Evolutionary conservation across 2,888 invertebrate species (phyloP).

Genomic region (Phortica okadai): DNA sequence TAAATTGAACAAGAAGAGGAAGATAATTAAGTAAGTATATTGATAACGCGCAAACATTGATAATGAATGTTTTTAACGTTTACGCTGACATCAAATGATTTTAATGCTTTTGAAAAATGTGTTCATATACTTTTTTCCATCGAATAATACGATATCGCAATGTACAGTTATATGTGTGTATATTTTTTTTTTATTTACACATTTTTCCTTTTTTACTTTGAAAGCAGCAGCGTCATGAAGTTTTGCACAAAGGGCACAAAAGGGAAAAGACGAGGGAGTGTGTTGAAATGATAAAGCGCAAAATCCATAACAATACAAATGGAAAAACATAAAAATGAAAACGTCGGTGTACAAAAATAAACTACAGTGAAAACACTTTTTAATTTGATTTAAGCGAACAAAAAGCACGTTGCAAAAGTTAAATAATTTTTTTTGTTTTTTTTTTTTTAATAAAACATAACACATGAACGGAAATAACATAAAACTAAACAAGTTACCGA

Average conservation of each 20-base stretch:
- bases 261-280: background rate
- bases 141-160: background rate
- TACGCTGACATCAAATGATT: constrained; percentile 44
- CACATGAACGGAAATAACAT: background rate
- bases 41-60: constrained; percentile 13
- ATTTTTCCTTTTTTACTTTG: background rate
- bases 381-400: background rate
- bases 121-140: constrained; percentile 5
- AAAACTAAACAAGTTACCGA: background rate
- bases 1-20: background rate
- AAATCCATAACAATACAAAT: constrained; percentile 61
- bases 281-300: constrained; percentile 39
- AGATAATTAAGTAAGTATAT: constrained; percentile 7
- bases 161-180: background rate
- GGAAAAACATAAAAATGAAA: constrained; percentile 47
- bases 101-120: constrained; percentile 10
- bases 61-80: background rate
- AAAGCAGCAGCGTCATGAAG: background rate
- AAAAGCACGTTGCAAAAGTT: background rate
- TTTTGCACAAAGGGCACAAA: background rate
- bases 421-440: background rate
- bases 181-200: constrained; percentile 19
- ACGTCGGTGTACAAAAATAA: constrained; percentile 22
- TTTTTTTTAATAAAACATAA: background rate
- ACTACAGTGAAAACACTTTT: constrained; percentile 6